Conservation (phyloP, 2,797 vertebrate genomes). For the Atherinosoma microstoma region DNA sequence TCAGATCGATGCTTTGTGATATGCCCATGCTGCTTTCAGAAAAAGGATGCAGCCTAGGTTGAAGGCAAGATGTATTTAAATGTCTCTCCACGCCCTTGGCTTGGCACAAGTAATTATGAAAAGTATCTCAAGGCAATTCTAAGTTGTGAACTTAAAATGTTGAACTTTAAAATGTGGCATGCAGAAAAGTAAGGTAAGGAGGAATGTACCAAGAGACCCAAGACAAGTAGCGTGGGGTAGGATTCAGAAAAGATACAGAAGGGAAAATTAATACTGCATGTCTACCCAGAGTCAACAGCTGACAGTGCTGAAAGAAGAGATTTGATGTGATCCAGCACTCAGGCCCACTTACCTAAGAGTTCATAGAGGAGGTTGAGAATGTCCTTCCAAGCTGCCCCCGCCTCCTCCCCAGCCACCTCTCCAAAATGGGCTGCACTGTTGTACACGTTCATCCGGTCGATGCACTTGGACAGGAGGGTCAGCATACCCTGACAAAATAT, state of each 20-base stretch:
- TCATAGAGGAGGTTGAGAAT: conserved; percentile 96
- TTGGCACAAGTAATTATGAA: conserved; percentile 24
- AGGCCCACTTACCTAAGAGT: conserved; percentile 87
- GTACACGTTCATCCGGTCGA: conserved; percentile 96
- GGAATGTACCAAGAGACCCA: neutral
- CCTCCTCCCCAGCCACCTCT: conserved; percentile 90
- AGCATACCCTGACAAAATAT: conserved; percentile 90
- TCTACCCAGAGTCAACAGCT: conserved; percentile 45
- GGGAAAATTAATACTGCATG: conserved; percentile 54
- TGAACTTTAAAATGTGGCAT: neutral
- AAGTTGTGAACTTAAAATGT: conserved; percentile 30
- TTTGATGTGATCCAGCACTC: conserved; percentile 42
- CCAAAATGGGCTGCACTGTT: conserved; percentile 94
- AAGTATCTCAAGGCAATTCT: conserved; percentile 32
- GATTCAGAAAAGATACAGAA: conserved; percentile 20
- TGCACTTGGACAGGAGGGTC: conserved; percentile 92
- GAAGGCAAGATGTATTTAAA: neutral
- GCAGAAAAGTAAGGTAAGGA: conserved; percentile 12
- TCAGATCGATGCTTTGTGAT: conserved; percentile 29
- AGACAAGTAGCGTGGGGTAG: neutral
- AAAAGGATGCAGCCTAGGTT: conserved; percentile 19
- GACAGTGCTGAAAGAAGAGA: conserved; percentile 31
- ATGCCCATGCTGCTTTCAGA: conserved; percentile 10
- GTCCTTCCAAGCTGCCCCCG: conserved; percentile 92
- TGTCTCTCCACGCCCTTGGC: neutral